Evolutionary conservation across 53 echinoderm and acorn worm species (phyloP), one percentile per base, ranked within the genome.

Genomic region (Crossaster papposus): DNA sequence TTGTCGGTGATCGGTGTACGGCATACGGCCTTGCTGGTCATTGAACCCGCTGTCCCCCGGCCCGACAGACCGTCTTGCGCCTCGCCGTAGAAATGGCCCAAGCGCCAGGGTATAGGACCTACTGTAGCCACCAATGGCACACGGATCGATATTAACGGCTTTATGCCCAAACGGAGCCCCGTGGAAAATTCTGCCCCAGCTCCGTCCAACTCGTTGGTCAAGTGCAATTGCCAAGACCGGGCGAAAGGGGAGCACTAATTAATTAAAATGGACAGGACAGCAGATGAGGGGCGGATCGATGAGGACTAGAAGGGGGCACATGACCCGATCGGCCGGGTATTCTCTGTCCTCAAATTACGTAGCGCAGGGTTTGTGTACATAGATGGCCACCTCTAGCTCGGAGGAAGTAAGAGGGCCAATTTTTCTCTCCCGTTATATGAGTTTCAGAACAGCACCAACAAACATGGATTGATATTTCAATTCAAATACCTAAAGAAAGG

Each of bases 41-140:
- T 87, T 87, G 87, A 87, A 87, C 87, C 76, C 53, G 18, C n/a
- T 53, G 9, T 11, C 30, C 72, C 85, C 2, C 11, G 33, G 11
- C 14, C 5, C 51, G 62, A 22, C 17, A 6, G 36, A 18, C 24
- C 23, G 12, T 20, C 35, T 14, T n/a, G n/a, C n/a, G 33, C 35
- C 38, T 62, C 62, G 23, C 54, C 30, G 15, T 13, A 55, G 79
- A 28, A 38, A 4, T 32, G 50, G 38, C 18, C 62, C 17, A 9
- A 14, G 62, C 62, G 26, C 72, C 72, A 30, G 44, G 44, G 0
- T 44, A 5, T 0, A 44, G 44, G 6, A 44, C 5, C 44, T 5
- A n/a, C n/a, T n/a, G n/a, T n/a, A n/a, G n/a, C n/a, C n/a, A n/a
- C n/a, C 35, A 29, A 15, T 22, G 2, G 75, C 75, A 33, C 58